phyloP scores from a whole-genome alignment of 2,797 vertebrate species.

The Anniella stebbinsi region DNA sequence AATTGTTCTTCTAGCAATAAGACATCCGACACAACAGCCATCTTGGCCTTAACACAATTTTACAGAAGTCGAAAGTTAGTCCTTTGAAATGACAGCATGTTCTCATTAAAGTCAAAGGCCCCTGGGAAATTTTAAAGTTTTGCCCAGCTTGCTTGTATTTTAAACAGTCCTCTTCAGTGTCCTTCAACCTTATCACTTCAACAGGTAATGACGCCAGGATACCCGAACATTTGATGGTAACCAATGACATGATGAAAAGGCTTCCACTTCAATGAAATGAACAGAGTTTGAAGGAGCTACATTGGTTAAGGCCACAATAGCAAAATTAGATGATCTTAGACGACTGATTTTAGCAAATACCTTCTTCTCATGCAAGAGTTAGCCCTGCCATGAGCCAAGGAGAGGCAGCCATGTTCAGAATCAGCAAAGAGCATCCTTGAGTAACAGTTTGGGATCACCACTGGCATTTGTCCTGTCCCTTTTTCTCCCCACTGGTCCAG shows the following conservation, averaged over 20 bases:
- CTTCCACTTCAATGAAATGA: not conserved
- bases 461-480: not conserved
- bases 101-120: constrained; percentile 8
- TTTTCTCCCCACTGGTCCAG: not conserved
- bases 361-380: not conserved
- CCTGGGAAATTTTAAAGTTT: not conserved
- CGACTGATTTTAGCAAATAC: not conserved
- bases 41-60: not conserved
- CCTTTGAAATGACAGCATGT: not conserved
- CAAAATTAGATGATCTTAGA: not conserved
- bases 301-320: not conserved
- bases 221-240: not conserved
- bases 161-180: not conserved
- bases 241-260: not conserved
- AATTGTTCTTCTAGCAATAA: not conserved
- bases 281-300: not conserved
- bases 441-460: not conserved
- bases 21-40: not conserved
- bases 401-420: no score
- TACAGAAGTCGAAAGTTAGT: not conserved
- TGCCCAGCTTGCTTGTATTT: not conserved
- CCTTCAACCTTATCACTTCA: not conserved
- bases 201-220: not conserved
- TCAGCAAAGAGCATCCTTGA: not conserved
- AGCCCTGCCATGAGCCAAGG: not conserved